Percentiles rank a stretch among this genome's conserved stretches.
phyloP scores from a whole-genome alignment of 2,888 invertebrate species.

The Leptopilina drosophilae region DNA sequence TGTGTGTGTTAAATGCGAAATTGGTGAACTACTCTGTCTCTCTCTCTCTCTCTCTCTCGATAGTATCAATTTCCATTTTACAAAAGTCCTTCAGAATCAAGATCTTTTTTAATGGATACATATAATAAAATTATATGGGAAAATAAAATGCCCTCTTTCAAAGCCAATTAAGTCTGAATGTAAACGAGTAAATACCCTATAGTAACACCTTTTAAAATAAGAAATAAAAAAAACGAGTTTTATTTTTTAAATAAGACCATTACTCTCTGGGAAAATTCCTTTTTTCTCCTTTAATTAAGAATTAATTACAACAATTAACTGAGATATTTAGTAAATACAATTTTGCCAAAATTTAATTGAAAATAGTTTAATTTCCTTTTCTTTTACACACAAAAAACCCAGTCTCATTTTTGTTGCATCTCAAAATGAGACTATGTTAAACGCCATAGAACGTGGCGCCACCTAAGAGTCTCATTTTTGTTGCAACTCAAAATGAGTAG shows the following conservation, averaged over 20 bases:
- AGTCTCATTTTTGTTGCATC: too few species aligned
- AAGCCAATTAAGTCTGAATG: not conserved
- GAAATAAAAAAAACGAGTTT: not conserved
- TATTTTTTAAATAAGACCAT: not conserved
- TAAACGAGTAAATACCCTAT: not conserved
- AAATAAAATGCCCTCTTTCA: not conserved
- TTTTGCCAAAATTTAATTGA: too few species aligned
- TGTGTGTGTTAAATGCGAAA: slow-evolving; percentile 34
- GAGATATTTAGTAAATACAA: too few species aligned
- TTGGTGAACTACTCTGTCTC: slow-evolving; percentile 13
- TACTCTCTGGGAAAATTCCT: not conserved
- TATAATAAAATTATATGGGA: slow-evolving; percentile 15
- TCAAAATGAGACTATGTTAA: too few species aligned
- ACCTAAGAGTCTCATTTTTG: too few species aligned
- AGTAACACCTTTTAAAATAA: not conserved
- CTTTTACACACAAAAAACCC: too few species aligned
- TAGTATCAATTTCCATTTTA: not conserved
- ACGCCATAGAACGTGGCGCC: too few species aligned
- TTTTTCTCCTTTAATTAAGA: not conserved
- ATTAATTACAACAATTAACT: too few species aligned
- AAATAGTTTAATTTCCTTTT: not conserved
- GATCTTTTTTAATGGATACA: not conserved
- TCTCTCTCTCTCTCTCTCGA: not conserved
- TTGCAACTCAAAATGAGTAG: too few species aligned
- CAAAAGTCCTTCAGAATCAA: not conserved